These are phyloP conservation scores for Limnephilus auricula DNA, from an alignment of 2,888 invertebrate genomes.

Conservation along the genomic window DNA sequence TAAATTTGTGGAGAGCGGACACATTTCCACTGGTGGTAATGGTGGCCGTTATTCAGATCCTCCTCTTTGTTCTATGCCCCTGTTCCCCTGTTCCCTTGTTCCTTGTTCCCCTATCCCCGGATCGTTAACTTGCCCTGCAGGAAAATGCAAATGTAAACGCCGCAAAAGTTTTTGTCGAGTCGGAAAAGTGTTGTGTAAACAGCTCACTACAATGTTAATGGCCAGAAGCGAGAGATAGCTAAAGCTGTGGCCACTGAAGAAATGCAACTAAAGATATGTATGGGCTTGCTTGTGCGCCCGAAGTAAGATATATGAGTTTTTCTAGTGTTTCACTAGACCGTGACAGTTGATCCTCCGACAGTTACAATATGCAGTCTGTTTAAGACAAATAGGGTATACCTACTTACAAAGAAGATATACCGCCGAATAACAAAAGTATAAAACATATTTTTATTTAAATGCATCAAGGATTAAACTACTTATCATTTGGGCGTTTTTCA, in stretches of 20 bases:
- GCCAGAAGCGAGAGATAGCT: neutral
- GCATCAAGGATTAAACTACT: no score
- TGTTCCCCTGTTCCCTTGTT: neutral
- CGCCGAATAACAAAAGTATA: no score
- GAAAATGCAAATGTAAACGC: constrained; percentile 52
- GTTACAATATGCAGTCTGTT: no score
- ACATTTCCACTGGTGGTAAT: constrained; percentile 60
- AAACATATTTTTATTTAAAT: no score
- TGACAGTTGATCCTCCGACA: no score
- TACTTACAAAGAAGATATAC: no score
- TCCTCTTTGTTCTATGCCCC: neutral
- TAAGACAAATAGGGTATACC: no score
- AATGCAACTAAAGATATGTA: neutral
- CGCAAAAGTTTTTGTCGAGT: constrained; percentile 38
- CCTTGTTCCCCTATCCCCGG: constrained; percentile 5
- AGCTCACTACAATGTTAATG: neutral
- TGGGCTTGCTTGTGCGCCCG: neutral
- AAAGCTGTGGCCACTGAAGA: neutral
- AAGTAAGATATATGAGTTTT: no score
- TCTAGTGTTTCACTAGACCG: no score
- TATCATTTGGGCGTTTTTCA: no score
- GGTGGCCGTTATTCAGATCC: constrained; percentile 59
- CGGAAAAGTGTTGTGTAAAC: constrained; percentile 39
- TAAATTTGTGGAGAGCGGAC: constrained; percentile 54
- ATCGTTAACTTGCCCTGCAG: constrained; percentile 46